Evolutionary conservation across 2,113 vertebrate genomes (phyloP).

Genomic region (Pao palembangensis): DNA sequence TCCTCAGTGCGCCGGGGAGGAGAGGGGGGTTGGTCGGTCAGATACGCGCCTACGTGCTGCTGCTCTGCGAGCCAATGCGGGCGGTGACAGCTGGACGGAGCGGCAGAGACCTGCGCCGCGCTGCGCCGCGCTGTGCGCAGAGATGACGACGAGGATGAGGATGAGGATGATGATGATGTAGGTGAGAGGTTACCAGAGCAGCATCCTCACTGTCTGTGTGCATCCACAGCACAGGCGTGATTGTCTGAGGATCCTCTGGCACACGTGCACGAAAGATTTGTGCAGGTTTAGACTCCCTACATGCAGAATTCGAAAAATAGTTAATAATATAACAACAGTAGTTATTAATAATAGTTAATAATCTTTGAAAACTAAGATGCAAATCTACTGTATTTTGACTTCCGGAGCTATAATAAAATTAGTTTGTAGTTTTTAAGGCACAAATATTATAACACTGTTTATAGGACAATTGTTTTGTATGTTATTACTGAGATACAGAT

Average conservation of each 20-base stretch:
- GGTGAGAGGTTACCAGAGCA: slow-evolving; percentile 61
- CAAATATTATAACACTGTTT: too few relatives aligned
- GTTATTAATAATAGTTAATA: too few relatives aligned
- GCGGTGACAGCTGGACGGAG: slow-evolving; percentile 64
- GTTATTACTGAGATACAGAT: neutral
- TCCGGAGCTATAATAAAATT: too few relatives aligned
- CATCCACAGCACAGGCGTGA: neutral
- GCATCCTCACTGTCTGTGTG: slow-evolving; percentile 8
- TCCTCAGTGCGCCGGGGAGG: slow-evolving; percentile 36
- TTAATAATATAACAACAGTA: too few relatives aligned
- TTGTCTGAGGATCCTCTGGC: neutral
- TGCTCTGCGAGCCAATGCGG: slow-evolving; percentile 59
- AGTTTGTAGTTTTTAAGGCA: too few relatives aligned
- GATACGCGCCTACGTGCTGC: slow-evolving; percentile 61
- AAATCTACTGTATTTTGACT: too few relatives aligned
- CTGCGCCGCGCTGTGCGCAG: slow-evolving; percentile 34
- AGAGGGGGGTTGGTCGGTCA: slow-evolving; percentile 52
- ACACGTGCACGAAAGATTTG: neutral
- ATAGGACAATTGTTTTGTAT: too few relatives aligned
- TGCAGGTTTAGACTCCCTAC: neutral
- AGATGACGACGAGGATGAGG: slow-evolving; percentile 3
- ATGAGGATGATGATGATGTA: too few relatives aligned
- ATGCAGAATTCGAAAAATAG: too few relatives aligned
- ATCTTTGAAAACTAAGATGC: too few relatives aligned
- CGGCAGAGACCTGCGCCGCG: slow-evolving; percentile 23